Evolutionary conservation across 2,888 invertebrate genomes (phyloP).

Genomic region (Callosobruchus maculatus): DNA sequence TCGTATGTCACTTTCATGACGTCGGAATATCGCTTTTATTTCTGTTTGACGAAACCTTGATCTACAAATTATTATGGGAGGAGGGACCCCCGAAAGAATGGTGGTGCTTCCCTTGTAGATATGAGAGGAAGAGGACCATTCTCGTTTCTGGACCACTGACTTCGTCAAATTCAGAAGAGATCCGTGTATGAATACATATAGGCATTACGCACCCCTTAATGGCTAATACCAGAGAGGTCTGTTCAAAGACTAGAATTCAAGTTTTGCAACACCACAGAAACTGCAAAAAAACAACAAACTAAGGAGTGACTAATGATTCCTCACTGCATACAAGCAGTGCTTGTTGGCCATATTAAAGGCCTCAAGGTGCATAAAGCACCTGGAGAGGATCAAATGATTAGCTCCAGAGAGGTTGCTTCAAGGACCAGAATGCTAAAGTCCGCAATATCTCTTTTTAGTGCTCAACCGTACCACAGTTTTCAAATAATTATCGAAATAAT

Average conservation of each 20-base stretch:
- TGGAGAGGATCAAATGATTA: no score
- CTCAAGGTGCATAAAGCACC: no score
- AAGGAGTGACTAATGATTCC: no score
- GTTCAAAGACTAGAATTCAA: background rate
- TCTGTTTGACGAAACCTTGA: background rate
- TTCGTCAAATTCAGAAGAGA: slow-evolving; percentile 24
- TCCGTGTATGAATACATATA: slow-evolving; percentile 40
- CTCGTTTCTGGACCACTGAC: slow-evolving; percentile 25
- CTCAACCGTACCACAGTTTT: no score
- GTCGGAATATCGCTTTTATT: background rate
- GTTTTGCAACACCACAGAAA: no score
- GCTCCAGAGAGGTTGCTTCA: no score
- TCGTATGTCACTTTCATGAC: background rate
- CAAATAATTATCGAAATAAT: no score
- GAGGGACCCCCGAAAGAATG: background rate
- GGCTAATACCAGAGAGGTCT: background rate
- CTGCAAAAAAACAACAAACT: no score
- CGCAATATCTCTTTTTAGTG: no score
- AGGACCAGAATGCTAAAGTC: no score
- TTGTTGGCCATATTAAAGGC: no score
- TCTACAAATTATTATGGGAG: slow-evolving; percentile 2
- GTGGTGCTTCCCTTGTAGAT: background rate
- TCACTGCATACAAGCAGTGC: no score
- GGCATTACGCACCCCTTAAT: slow-evolving; percentile 22
- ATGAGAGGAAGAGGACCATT: slow-evolving; percentile 8